These are phyloP conservation scores for Phania funesta DNA, from an alignment of 2,888 invertebrate genomes.

Conservation along the genomic window DNA sequence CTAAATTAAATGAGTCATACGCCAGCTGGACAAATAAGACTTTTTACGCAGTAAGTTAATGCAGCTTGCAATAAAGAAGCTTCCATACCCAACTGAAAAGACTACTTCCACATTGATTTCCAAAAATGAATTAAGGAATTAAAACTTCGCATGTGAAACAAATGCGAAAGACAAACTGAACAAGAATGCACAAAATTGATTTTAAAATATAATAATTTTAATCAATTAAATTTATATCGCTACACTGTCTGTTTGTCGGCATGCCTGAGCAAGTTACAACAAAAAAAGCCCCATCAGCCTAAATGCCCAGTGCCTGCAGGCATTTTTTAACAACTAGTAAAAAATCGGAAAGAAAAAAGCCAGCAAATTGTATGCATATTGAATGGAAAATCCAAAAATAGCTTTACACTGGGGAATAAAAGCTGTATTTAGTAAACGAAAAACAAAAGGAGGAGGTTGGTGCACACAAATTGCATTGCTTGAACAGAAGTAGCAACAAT, in stretches of 20 bases:
- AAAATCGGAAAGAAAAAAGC: slow-evolving; percentile 17
- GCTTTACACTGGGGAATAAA: slow-evolving; percentile 50
- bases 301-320: neutral
- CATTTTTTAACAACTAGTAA: slow-evolving; percentile 4
- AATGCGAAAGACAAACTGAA: neutral
- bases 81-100: no score
- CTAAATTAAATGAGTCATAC: no score
- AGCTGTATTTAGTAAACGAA: slow-evolving; percentile 40
- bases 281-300: neutral
- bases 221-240: slow-evolving; percentile 35
- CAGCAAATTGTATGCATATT: slow-evolving; percentile 39
- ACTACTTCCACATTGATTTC: neutral
- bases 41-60: no score
- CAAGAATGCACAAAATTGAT: slow-evolving; percentile 2
- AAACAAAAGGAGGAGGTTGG: slow-evolving; percentile 21
- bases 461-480: slow-evolving; percentile 43
- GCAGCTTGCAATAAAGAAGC: neutral
- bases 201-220: neutral
- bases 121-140: neutral
- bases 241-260: slow-evolving; percentile 21
- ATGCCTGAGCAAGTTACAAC: neutral
- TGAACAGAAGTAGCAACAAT: neutral
- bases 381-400: slow-evolving; percentile 20
- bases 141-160: neutral
- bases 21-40: no score